phyloP scores from a whole-genome alignment of 2,797 vertebrate species.

The Hoplostethus mediterraneus region DNA sequence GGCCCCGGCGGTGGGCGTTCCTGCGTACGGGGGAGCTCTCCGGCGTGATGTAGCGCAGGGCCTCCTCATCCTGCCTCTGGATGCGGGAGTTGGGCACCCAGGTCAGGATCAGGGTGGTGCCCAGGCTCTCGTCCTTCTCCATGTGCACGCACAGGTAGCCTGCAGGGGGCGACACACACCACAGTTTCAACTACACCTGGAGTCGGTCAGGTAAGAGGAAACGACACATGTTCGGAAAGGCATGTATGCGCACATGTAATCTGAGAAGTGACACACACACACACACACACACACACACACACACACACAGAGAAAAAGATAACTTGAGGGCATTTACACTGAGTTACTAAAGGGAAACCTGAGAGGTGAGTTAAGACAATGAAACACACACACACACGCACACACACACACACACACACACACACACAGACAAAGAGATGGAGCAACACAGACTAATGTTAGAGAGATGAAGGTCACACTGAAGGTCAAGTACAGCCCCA shows the following conservation, averaged over 20 bases:
- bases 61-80: slow-evolving; percentile 96
- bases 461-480: neutral
- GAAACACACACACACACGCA: neutral
- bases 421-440: neutral
- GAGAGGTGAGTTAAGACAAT: slow-evolving; percentile 7
- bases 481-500: too few species aligned
- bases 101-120: slow-evolving; percentile 93
- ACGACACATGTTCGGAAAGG: neutral
- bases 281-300: slow-evolving; percentile 15
- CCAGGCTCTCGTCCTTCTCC: slow-evolving; percentile 96
- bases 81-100: slow-evolving; percentile 98
- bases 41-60: slow-evolving; percentile 93
- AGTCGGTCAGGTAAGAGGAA: slow-evolving; percentile 10
- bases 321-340: neutral
- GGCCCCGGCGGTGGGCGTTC: slow-evolving; percentile 84
- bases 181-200: neutral
- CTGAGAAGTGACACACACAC: slow-evolving; percentile 20
- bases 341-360: slow-evolving; percentile 23
- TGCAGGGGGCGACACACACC: slow-evolving; percentile 67
- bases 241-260: slow-evolving; percentile 25
- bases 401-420: neutral
- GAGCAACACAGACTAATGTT: neutral
- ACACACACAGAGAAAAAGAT: neutral
- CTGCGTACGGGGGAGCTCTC: slow-evolving; percentile 94
- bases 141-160: slow-evolving; percentile 95